Evolutionary conservation across 2,888 invertebrate species (phyloP).

Genomic region (Bedellia somnulentella): DNA sequence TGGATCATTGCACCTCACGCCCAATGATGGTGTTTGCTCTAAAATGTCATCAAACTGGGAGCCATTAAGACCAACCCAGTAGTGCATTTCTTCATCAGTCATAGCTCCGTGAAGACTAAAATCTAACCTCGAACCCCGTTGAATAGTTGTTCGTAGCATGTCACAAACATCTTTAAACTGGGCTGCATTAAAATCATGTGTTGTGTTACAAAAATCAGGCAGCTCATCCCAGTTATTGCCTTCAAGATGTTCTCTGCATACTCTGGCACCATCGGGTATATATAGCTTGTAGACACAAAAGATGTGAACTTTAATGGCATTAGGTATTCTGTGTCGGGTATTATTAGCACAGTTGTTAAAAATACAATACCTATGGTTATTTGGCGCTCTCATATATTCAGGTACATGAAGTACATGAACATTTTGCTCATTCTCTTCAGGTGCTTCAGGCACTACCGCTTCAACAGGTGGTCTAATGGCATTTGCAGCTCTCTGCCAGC

Average conservation of each 20-base stretch:
- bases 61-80: conserved; percentile 5
- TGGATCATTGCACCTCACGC: conserved; percentile 5
- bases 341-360: no score
- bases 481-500: conserved; percentile 4
- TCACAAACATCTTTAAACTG: no score
- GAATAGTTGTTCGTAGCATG: no score
- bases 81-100: conserved; percentile 9
- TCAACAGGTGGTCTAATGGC: no score
- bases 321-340: no score
- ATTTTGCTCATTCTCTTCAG: neutral
- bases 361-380: conserved; percentile 7
- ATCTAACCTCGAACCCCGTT: no score
- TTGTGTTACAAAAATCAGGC: conserved; percentile 8
- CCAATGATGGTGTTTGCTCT: conserved; percentile 4
- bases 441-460: neutral
- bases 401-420: conserved; percentile 1
- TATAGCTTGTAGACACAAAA: no score
- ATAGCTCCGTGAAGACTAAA: no score
- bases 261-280: no score
- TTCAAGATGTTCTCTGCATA: no score
- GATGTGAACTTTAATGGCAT: no score
- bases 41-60: conserved; percentile 3
- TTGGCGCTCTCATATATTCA: conserved; percentile 7
- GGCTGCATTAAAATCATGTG: conserved; percentile 8
- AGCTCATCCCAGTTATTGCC: conserved; percentile 8